These are phyloP conservation scores for Asteroscopus sphinx DNA, from an alignment of 2,888 invertebrate genomes.

Conservation along the genomic window DNA sequence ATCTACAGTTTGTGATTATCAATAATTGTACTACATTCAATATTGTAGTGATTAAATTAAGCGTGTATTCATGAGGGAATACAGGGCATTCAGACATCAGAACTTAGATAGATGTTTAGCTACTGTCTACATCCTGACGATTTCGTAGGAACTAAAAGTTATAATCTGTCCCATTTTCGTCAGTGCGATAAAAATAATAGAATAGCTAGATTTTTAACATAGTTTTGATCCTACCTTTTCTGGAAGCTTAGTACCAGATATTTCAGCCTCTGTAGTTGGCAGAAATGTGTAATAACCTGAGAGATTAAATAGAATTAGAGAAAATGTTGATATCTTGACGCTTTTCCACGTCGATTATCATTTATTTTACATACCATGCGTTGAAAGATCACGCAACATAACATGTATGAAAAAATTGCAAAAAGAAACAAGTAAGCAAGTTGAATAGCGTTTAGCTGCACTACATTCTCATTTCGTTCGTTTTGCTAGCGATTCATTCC, in stretches of 20 bases:
- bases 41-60: background rate
- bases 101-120: background rate
- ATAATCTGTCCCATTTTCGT: too few species aligned
- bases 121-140: background rate
- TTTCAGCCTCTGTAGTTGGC: too few species aligned
- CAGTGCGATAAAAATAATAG: too few species aligned
- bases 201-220: too few species aligned
- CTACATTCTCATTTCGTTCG: constrained; percentile 49
- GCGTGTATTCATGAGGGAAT: background rate
- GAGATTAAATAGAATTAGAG: too few species aligned
- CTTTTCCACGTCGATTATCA: background rate
- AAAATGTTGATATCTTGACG: too few species aligned
- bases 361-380: background rate
- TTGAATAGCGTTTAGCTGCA: constrained; percentile 52
- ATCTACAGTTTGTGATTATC: background rate
- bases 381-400: background rate
- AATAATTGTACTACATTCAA: background rate
- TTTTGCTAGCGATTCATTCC: constrained; percentile 53
- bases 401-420: constrained; percentile 35
- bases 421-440: constrained; percentile 32
- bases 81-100: background rate
- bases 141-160: background rate
- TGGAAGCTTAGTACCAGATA: too few species aligned
- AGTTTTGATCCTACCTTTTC: too few species aligned
- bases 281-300: too few species aligned